Percentiles rank a stretch among this genome's conserved stretches.
Evolutionary conservation across 2,797 vertebrate species (phyloP).

Genomic region (Pogoniulus pusillus): DNA sequence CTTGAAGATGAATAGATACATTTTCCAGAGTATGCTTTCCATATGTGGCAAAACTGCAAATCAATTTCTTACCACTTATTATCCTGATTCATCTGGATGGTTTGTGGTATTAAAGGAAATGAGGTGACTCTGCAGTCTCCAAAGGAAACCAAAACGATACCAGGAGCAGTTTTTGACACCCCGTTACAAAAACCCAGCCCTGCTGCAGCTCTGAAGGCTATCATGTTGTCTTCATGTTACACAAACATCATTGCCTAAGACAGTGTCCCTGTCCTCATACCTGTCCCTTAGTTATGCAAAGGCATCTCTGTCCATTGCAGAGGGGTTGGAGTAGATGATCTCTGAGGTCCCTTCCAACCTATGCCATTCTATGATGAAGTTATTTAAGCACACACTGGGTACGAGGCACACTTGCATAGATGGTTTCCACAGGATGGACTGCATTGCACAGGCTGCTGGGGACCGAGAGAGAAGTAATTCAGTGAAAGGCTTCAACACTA

Average conservation of each 20-base stretch:
- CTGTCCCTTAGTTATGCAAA: background rate
- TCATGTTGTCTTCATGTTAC: background rate
- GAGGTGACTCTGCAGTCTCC: background rate
- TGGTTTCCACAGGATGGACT: background rate
- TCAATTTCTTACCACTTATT: conserved; percentile 8
- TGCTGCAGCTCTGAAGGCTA: background rate
- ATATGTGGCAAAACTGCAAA: conserved; percentile 19
- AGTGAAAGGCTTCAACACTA: background rate
- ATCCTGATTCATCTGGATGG: background rate
- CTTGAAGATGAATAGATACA: background rate
- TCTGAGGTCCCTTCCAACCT: too few species aligned
- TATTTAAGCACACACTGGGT: background rate
- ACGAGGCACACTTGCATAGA: background rate
- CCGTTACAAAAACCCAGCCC: background rate
- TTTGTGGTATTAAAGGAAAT: conserved; percentile 11
- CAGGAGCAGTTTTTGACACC: conserved; percentile 21
- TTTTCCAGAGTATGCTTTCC: conserved; percentile 36
- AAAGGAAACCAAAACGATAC: conserved; percentile 38
- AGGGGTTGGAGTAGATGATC: too few species aligned
- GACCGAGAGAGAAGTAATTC: background rate
- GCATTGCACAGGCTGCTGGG: background rate
- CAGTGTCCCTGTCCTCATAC: background rate
- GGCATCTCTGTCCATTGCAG: too few species aligned
- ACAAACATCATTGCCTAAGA: background rate
- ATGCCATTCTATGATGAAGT: background rate